These are phyloP conservation scores for Volucella zonaria DNA, from an alignment of 2,888 invertebrate genomes.

Conservation along the genomic window DNA sequence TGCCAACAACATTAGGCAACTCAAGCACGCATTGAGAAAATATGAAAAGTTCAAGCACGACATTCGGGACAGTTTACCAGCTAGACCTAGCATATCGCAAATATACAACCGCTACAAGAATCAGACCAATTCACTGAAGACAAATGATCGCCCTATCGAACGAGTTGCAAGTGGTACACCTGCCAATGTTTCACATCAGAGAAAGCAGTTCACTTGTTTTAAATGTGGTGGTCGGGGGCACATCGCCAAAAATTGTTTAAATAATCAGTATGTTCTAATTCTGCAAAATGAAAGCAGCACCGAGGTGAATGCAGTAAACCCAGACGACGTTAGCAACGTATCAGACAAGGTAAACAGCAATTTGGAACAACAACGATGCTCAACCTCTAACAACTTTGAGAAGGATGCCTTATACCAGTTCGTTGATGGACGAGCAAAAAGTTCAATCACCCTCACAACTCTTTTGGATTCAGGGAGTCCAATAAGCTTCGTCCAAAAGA, in stretches of 20 bases:
- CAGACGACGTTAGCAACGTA: neutral
- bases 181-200: no score
- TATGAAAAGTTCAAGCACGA: no score
- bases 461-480: slow-evolving; percentile 61
- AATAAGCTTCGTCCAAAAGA: slow-evolving; percentile 50
- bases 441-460: slow-evolving; percentile 13
- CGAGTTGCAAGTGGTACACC: neutral
- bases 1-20: no score
- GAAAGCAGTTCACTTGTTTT: no score
- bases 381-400: slow-evolving; percentile 32
- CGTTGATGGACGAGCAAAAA: no score
- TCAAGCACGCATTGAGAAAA: no score
- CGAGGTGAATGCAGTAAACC: neutral
- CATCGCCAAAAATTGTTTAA: no score
- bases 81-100: neutral
- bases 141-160: neutral
- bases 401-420: slow-evolving; percentile 30
- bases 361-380: neutral
- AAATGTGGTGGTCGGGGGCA: no score
- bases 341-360: neutral
- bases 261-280: slow-evolving; percentile 1
- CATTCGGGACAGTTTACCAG: no score
- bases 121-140: neutral
- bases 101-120: neutral
- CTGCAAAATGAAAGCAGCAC: slow-evolving; percentile 10